Conservation (phyloP, 2,888 invertebrate species). For the Pardosa pseudoannulata region DNA sequence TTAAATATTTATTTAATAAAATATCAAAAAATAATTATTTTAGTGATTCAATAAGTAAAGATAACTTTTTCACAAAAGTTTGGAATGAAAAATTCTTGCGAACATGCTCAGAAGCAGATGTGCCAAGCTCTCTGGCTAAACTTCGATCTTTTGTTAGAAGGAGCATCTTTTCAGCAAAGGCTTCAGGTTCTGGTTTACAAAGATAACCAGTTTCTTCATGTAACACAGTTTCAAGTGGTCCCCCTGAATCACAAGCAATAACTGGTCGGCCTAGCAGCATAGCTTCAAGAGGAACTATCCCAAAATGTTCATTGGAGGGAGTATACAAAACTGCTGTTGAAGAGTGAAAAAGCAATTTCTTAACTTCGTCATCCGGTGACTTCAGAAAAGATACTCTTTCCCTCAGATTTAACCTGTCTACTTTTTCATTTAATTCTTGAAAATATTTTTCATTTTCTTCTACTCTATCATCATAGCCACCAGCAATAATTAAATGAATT, state of each 20-base stretch:
- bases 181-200: conserved; percentile 83
- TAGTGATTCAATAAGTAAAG: conserved; percentile 26
- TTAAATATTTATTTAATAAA: too few relatives aligned
- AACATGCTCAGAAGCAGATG: conserved; percentile 71
- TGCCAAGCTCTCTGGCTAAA: conserved; percentile 84
- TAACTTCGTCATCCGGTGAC: conserved; percentile 90
- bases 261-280: conserved; percentile 97
- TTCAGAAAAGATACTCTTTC: conserved; percentile 89
- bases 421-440: conserved; percentile 84
- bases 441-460: conserved; percentile 91
- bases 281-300: conserved; percentile 98
- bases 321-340: conserved; percentile 93
- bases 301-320: conserved; percentile 98
- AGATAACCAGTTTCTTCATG: conserved; percentile 89
- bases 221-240: conserved; percentile 93
- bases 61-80: conserved; percentile 54
- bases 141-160: conserved; percentile 83
- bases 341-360: conserved; percentile 86
- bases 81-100: conserved; percentile 70
- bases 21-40: not conserved
- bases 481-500: conserved; percentile 93
- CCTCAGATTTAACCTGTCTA: conserved; percentile 82
- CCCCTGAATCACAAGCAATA: conserved; percentile 95
- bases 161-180: conserved; percentile 88
- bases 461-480: conserved; percentile 95